phyloP scores from a whole-genome alignment of 2,797 vertebrate species.

The Sebastes hubbsi region DNA sequence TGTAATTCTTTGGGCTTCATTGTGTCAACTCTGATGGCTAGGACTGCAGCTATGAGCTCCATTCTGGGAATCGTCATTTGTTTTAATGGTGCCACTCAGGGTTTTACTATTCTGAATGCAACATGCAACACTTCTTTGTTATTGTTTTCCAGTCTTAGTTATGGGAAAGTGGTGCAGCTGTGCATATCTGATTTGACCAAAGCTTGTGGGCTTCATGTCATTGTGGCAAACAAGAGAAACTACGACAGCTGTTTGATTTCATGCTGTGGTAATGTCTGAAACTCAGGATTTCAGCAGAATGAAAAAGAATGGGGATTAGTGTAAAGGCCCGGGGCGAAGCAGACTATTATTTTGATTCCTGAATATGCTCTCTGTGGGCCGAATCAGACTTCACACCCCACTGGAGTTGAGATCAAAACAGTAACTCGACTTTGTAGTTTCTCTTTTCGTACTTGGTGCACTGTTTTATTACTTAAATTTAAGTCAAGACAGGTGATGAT shows the following conservation, averaged over 20 bases:
- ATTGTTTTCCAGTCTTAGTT: neutral
- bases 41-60: neutral
- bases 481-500: conserved; percentile 21
- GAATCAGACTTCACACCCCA: conserved; percentile 36
- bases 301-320: conserved; percentile 42
- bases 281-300: conserved; percentile 30
- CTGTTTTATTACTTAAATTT: conserved; percentile 18
- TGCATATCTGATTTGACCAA: neutral
- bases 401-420: conserved; percentile 54
- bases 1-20: neutral
- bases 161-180: neutral
- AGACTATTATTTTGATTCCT: conserved; percentile 51
- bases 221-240: conserved; percentile 49
- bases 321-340: conserved; percentile 36
- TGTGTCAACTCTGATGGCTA: neutral
- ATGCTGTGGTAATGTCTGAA: conserved; percentile 25
- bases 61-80: neutral
- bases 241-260: conserved; percentile 54
- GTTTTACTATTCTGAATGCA: neutral
- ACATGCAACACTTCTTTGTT: neutral
- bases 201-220: neutral
- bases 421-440: conserved; percentile 41
- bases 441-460: neutral
- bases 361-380: conserved; percentile 45
- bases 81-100: neutral